A percentile compares a stretch with the other conserved stretches of the same genome.
Conservation (phyloP, 2,797 vertebrate genomes). For the Austrolebias charrua region DNA sequence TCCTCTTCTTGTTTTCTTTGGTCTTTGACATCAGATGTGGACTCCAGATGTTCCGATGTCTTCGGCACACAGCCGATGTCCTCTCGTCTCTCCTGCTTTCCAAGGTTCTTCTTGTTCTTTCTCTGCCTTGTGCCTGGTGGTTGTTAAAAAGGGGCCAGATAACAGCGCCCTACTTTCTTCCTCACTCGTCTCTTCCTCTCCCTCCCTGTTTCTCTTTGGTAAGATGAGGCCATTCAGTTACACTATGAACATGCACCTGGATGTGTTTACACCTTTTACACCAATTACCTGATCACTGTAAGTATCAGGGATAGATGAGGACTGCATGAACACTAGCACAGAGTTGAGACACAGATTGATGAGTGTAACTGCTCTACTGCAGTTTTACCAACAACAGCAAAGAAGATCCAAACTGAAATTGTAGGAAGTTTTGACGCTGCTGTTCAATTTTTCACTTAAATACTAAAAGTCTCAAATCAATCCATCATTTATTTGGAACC, state of each 20-base stretch:
- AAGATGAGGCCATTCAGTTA: slow-evolving; percentile 44
- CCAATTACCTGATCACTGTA: background rate
- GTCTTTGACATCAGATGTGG: slow-evolving; percentile 22
- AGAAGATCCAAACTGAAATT: background rate
- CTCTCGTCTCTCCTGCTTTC: slow-evolving; percentile 59
- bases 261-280: slow-evolving; percentile 13
- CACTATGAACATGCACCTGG: slow-evolving; percentile 12
- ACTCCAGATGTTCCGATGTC: slow-evolving; percentile 43
- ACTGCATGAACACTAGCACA: slow-evolving; percentile 8
- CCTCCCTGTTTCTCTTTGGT: slow-evolving; percentile 57
- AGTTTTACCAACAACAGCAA: slow-evolving; percentile 17
- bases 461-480: slow-evolving; percentile 18
- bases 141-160: slow-evolving; percentile 76
- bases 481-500: slow-evolving; percentile 34
- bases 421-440: slow-evolving; percentile 1
- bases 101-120: slow-evolving; percentile 66
- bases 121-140: slow-evolving; percentile 64
- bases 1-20: slow-evolving; percentile 15
- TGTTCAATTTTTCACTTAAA: slow-evolving; percentile 25
- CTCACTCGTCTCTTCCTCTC: slow-evolving; percentile 67
- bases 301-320: background rate
- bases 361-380: background rate
- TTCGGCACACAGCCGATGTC: slow-evolving; percentile 38
- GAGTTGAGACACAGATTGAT: background rate
- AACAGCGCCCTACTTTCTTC: slow-evolving; percentile 81